Evolutionary conservation across 2,888 invertebrate genomes (phyloP).

Genomic region (Cheilosia variabilis): DNA sequence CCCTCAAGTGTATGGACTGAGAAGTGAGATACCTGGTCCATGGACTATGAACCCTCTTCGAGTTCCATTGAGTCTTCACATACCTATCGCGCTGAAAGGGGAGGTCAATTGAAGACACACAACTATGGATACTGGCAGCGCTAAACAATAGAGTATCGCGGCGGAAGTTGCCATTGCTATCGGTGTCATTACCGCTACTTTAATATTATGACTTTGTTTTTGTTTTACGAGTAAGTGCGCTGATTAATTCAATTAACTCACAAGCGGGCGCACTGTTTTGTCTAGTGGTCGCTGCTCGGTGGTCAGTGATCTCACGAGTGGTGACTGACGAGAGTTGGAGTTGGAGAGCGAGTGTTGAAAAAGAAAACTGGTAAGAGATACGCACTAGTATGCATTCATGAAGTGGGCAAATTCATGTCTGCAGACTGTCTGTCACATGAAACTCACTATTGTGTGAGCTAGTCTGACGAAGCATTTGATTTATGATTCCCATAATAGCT

Average conservation of each 20-base stretch:
- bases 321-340: constrained; percentile 9
- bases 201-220: constrained; percentile 53
- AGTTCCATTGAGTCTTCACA: constrained; percentile 56
- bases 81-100: constrained; percentile 34
- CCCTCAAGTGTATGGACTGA: constrained; percentile 21
- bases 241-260: constrained; percentile 70
- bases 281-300: no score
- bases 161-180: constrained; percentile 59
- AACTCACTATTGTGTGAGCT: not conserved
- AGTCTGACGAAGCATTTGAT: constrained; percentile 13
- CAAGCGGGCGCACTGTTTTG: constrained; percentile 19
- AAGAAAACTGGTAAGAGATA: not conserved
- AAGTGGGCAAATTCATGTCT: constrained; percentile 24
- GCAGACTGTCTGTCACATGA: constrained; percentile 23
- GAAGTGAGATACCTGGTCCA: constrained; percentile 21
- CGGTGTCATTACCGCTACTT: constrained; percentile 18
- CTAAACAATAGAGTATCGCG: constrained; percentile 33
- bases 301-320: constrained; percentile 26
- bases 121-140: constrained; percentile 11
- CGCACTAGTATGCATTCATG: not conserved
- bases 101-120: constrained; percentile 50
- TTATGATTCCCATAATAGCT: constrained; percentile 47
- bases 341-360: constrained; percentile 22
- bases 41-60: constrained; percentile 64
- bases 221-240: constrained; percentile 58